These are phyloP conservation scores for Pollenia angustigena DNA, from an alignment of 2,888 invertebrate species.

Conservation along the genomic window DNA sequence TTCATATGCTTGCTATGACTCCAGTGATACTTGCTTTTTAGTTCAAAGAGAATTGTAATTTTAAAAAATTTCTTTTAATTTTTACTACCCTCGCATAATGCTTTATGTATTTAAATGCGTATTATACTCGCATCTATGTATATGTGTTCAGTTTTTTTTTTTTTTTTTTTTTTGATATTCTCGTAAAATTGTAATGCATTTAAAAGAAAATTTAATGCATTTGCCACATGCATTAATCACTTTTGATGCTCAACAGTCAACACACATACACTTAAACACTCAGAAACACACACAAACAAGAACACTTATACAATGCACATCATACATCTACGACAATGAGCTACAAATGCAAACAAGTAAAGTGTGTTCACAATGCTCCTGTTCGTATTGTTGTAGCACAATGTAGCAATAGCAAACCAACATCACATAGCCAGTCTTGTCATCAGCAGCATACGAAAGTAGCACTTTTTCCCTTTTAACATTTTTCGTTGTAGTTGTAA, in stretches of 20 bases:
- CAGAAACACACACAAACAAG: neutral
- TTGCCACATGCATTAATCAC: slow-evolving; percentile 84
- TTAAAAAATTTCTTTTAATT: neutral
- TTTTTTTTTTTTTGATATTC: slow-evolving; percentile 71
- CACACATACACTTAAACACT: slow-evolving; percentile 64
- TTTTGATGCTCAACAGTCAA: slow-evolving; percentile 78
- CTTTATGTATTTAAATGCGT: slow-evolving; percentile 14
- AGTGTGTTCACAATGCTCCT: slow-evolving; percentile 16
- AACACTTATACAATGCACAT: neutral
- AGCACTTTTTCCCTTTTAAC: slow-evolving; percentile 55
- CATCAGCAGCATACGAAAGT: slow-evolving; percentile 70
- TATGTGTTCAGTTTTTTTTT: slow-evolving; percentile 1
- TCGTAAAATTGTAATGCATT: slow-evolving; percentile 83
- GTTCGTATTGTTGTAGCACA: slow-evolving; percentile 1
- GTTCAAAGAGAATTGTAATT: too few species aligned
- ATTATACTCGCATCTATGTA: neutral
- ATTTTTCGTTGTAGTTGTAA: slow-evolving; percentile 29
- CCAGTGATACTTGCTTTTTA: too few species aligned
- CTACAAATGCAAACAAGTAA: slow-evolving; percentile 21
- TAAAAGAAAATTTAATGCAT: slow-evolving; percentile 84
- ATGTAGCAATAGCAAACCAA: slow-evolving; percentile 54
- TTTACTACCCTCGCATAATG: slow-evolving; percentile 13
- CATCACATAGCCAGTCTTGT: slow-evolving; percentile 73
- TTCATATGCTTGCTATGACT: too few species aligned
- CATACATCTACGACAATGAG: slow-evolving; percentile 26